Conservation (phyloP, 2,888 invertebrate species). For the Stenolophus ochropezus region DNA sequence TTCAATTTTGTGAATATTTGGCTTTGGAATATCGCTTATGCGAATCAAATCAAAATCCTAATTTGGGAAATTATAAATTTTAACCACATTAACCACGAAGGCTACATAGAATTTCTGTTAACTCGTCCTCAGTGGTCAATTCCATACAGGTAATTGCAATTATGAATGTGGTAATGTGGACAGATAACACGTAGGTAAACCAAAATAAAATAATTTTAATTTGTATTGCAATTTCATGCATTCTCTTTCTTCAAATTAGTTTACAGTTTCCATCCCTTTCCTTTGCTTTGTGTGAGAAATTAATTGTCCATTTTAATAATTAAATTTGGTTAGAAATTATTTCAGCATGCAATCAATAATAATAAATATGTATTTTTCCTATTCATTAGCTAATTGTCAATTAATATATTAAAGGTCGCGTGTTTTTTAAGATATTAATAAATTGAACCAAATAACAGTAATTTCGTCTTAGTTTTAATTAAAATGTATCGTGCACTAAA, state of each 20-base stretch:
- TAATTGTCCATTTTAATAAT: not conserved
- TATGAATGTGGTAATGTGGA: no score
- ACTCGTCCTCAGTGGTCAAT: no score
- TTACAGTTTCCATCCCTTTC: not conserved
- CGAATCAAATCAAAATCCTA: not conserved
- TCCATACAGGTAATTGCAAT: no score
- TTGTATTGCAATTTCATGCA: no score
- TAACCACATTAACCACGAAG: not conserved
- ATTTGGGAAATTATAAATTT: not conserved
- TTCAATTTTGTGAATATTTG: not conserved
- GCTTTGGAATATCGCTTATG: not conserved
- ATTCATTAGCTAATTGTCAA: conserved; percentile 26
- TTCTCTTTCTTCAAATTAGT: no score
- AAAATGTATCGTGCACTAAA: not conserved
- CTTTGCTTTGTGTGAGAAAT: not conserved
- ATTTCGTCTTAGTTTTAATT: conserved; percentile 1
- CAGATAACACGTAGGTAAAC: no score
- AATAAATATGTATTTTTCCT: conserved; percentile 11
- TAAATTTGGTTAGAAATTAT: no score
- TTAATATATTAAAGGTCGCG: conserved; percentile 4
- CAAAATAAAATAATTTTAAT: no score
- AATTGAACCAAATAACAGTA: not conserved
- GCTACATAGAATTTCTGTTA: no score
- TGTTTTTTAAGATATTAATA: not conserved
- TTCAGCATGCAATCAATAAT: not conserved